phyloP scores from a whole-genome alignment of 2,888 invertebrate species.

The Allolobophora icterica region DNA sequence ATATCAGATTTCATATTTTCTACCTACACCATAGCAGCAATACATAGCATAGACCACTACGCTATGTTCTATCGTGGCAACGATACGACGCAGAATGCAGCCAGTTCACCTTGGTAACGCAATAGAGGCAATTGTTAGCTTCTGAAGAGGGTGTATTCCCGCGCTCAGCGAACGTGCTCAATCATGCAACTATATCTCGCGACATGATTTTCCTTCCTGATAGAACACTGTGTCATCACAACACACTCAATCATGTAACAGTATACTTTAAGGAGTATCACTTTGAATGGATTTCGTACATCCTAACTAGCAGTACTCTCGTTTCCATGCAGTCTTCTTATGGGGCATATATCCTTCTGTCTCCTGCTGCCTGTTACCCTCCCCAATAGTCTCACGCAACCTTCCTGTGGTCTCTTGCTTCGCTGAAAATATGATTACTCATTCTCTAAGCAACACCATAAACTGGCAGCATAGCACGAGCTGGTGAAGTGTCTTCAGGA shows the following conservation, averaged over 20 bases:
- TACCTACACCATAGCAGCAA: neutral
- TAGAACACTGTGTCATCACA: neutral
- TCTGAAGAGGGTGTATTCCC: neutral
- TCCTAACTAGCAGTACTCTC: neutral
- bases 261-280: neutral
- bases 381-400: too few relatives aligned
- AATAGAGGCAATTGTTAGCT: neutral
- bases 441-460: neutral
- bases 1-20: neutral
- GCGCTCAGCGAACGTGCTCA: too few relatives aligned
- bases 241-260: neutral
- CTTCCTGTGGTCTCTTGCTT: neutral
- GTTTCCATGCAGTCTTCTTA: neutral
- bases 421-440: neutral
- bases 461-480: neutral
- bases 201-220: neutral
- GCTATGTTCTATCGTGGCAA: neutral
- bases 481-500: neutral
- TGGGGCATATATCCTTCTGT: neutral
- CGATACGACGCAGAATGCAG: neutral
- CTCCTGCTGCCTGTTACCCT: neutral
- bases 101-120: neutral
- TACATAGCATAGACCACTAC: neutral
- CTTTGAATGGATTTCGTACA: neutral
- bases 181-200: neutral